Base-by-base conservation (phyloP, 2,888 invertebrate genomes). In the Helicoverpa assulta region DNA sequence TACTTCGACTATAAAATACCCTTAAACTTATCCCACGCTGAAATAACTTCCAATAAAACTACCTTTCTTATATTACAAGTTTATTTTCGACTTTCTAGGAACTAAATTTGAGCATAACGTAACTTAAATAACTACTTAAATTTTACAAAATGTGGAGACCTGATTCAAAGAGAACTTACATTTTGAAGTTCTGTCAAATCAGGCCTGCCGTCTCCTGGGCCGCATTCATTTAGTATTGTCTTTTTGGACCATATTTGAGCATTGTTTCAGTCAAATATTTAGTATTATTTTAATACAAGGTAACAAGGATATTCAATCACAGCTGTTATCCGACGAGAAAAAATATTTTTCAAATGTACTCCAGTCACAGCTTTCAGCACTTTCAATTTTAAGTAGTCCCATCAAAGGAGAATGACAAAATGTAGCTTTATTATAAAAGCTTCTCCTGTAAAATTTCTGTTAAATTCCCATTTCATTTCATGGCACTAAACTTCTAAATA, bases 151-250 rank as follows among this genome's bases (percentile, higher is more conserved):
- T 67, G 33, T 19, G n/a, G 75, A 88, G 88, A 83, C 80, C 82
- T 83, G 89, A 90, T 80, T 91, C 86, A 90, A 90, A 77, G 80
- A 82, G 86, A 88, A 86, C 89, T 90, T 87, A 67, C 16, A 50
- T 56, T 67, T 67, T 69, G n/a, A 90, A 90, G 86, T 89, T 87
- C 83, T 83, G 83, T 91, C 87, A 84, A 89, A 88, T 91, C 89
- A 82, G 75, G 78, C 57, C 87, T 83, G 57, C 21, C 8, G 51
- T 52, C 47, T 60, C 62, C 53, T 52, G 47, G 16, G 10, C 29
- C 51, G 57, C 14, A 40, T 56, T 56, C 18, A 50, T 43, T 50
- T 52, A 64, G 5, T 10, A 61, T 10, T 37, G 19, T 64, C 56
- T 72, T 29, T n/a, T 16, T 16, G 52, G 59, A 62, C 56, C 66